phyloP scores from a whole-genome alignment of 1,140 invertebrate genomes.

The Bactericera cockerelli region DNA sequence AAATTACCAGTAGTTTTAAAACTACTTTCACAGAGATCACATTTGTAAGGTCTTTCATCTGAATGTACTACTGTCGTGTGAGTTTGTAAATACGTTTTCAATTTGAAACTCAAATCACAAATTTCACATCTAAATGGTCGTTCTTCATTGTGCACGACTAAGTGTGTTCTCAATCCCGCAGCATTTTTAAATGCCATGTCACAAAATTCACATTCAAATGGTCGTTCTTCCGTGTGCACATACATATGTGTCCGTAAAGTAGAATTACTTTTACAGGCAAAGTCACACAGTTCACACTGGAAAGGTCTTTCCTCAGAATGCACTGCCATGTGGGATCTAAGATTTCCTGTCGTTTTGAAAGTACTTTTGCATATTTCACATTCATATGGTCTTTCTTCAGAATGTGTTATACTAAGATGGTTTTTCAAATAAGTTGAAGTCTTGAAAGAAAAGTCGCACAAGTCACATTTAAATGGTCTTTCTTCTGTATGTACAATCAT shows the following conservation, averaged over 20 bases:
- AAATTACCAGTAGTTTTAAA: constrained; percentile 18
- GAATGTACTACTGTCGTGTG: constrained; percentile 27
- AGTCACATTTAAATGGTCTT: constrained; percentile 47
- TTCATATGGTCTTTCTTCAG: constrained; percentile 14
- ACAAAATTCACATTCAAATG: constrained; percentile 29
- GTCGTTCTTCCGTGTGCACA: constrained; percentile 28
- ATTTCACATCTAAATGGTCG: constrained; percentile 28
- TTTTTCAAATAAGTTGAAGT: constrained; percentile 29
- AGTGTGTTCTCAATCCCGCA: constrained; percentile 24
- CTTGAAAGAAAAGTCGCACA: constrained; percentile 34
- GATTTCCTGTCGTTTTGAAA: constrained; percentile 11
- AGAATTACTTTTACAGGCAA: constrained; percentile 32
- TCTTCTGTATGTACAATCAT: constrained; percentile 47
- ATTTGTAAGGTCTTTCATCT: constrained; percentile 28
- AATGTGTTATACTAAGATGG: constrained; percentile 22
- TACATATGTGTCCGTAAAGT: constrained; percentile 27
- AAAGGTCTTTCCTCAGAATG: constrained; percentile 58
- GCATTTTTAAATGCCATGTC: constrained; percentile 27
- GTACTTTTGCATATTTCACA: constrained; percentile 13
- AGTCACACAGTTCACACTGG: constrained; percentile 39
- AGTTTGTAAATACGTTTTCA: constrained; percentile 27
- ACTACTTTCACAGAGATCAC: constrained; percentile 25
- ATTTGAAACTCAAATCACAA: constrained; percentile 27
- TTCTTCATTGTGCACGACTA: constrained; percentile 30
- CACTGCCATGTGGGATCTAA: constrained; percentile 26